A percentile compares a stretch with the other conserved stretches of the same genome.
phyloP scores from a whole-genome alignment of 2,888 invertebrate genomes.

The Amiota minor region DNA sequence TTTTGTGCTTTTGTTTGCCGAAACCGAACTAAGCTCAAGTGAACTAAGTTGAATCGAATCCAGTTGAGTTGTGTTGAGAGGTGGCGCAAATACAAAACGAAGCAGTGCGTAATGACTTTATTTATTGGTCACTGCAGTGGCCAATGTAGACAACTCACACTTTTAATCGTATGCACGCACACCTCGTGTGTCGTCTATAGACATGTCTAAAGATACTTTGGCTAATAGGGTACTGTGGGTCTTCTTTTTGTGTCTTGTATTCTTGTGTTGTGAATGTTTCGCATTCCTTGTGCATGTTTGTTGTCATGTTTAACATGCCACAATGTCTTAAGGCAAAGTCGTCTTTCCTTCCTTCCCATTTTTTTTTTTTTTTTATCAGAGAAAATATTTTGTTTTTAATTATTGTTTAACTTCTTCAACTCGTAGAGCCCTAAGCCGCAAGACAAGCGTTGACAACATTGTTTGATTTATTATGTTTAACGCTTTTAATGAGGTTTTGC shows the following conservation, averaged over 20 bases:
- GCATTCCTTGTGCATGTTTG: slow-evolving; percentile 12
- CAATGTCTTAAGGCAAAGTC: slow-evolving; percentile 6
- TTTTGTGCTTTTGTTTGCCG: slow-evolving; percentile 47
- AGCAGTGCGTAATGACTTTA: slow-evolving; percentile 62
- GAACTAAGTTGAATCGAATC: not conserved
- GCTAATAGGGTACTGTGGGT: too few species aligned
- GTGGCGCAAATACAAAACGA: slow-evolving; percentile 2
- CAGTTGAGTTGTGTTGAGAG: not conserved
- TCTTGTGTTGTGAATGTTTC: not conserved
- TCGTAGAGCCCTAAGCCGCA: not conserved
- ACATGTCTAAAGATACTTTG: not conserved
- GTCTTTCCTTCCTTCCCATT: not conserved
- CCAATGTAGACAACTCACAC: not conserved
- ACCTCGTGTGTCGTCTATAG: not conserved
- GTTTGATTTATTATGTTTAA: slow-evolving; percentile 1
- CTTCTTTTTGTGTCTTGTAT: not conserved
- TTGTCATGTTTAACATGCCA: slow-evolving; percentile 17
- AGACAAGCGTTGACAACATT: slow-evolving; percentile 19
- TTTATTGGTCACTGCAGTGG: slow-evolving; percentile 50
- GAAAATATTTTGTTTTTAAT: slow-evolving; percentile 10
- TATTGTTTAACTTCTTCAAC: slow-evolving; percentile 9
- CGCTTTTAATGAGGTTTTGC: slow-evolving; percentile 18
- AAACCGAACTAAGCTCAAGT: not conserved
- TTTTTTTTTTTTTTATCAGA: not conserved
- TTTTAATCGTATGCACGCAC: not conserved